Evolutionary conservation across 2,113 vertebrate species (phyloP), one percentile per base, ranked within the genome.

Genomic region (Macroglossus sobrinus): DNA sequence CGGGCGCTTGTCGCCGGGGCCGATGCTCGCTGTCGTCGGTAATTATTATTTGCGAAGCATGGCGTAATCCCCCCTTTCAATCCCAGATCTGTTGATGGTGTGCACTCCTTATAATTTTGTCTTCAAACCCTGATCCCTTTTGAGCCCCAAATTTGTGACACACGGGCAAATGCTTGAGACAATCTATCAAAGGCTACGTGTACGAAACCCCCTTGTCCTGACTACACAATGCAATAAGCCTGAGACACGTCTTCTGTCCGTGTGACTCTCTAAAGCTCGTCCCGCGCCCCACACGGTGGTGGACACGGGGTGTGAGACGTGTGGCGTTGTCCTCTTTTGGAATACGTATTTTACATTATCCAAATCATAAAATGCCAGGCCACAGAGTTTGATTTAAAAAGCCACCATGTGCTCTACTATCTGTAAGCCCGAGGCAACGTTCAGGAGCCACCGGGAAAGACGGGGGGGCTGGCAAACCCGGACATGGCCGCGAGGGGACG

Each of bases 61-160:
- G 2, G 0, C 2, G 33, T 1, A 3, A 1, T 0, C 2, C 61
- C 22, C 1, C 22, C 26, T 8, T 33, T 7, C 10, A 0, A 0
- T 2, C 72, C 22, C 7, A 1, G 7, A 4, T 14, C 24, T 5
- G 38, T 0, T n/a, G 5, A 9, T 12, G 1, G 14, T 1, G 12
- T 0, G 16, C 0, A 0, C 2, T 6, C 24, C 40, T 24, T 43
- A 40, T 0, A 4, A 1, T 2, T 22, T n/a, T 50, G 14, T 53
- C 24, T 38, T 40, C 50, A 57, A 35, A 26, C 33, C 21, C 59
- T 47, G 61, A 21, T 9, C 11, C 47, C 68, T 10, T 22, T 33
- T 3, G 30, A 16, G 45, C 61, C 2, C 15, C 22, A 55, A 21
- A 24, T 7, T 2, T 30, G 26, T 13, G 28, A 2, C 2, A 21